Conservation (phyloP, 2,888 invertebrate genomes). For the Hymenopus coronatus region DNA sequence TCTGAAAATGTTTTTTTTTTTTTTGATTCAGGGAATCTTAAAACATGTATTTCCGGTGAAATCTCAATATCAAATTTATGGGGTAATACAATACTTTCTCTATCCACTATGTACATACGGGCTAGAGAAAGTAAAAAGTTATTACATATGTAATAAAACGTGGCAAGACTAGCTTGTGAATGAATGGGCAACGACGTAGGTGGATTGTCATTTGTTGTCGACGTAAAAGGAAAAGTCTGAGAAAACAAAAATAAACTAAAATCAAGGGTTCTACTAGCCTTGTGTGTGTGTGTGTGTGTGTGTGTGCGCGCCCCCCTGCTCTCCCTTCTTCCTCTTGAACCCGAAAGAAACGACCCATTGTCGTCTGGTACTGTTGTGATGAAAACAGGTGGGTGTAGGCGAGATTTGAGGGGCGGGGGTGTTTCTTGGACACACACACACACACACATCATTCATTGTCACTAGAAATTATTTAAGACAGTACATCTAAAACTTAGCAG, state of each 20-base stretch:
- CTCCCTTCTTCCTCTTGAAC: neutral
- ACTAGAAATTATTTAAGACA: too few relatives aligned
- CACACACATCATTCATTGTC: too few relatives aligned
- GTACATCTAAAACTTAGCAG: too few relatives aligned
- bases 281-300: neutral
- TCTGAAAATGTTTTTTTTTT: too few relatives aligned
- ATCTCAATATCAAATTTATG: too few relatives aligned
- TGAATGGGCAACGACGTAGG: neutral
- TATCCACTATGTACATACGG: too few relatives aligned
- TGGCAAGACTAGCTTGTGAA: too few relatives aligned
- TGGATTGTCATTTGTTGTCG: neutral
- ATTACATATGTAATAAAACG: too few relatives aligned
- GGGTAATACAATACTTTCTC: too few relatives aligned
- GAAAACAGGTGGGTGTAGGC: neutral
- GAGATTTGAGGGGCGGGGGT: neutral
- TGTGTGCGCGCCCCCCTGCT: neutral
- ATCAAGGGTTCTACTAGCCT: neutral
- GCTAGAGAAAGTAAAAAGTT: too few relatives aligned
- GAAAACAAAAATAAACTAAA: neutral
- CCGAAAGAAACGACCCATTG: slow-evolving; percentile 14
- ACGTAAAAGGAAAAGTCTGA: neutral
- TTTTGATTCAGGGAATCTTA: too few relatives aligned
- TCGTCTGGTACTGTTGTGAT: slow-evolving; percentile 9
- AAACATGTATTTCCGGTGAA: too few relatives aligned
- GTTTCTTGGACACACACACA: neutral